Evolutionary conservation across 1,140 invertebrate species (phyloP).

Genomic region (Planococcus citri): DNA sequence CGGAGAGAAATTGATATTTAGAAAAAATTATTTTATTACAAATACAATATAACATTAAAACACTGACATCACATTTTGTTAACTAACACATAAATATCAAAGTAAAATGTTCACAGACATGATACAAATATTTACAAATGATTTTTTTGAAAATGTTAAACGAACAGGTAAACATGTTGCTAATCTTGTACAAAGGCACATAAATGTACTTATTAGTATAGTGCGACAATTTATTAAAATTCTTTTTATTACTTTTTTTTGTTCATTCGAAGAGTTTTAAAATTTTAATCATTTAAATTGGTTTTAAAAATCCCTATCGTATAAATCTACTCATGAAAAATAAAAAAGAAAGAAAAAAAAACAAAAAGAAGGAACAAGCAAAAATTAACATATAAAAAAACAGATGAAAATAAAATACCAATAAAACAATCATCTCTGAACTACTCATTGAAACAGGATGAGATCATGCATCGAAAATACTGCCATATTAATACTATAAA

Average conservation of each 20-base stretch:
- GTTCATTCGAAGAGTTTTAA: neutral
- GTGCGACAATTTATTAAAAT: neutral
- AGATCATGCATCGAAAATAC: neutral
- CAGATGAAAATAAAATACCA: neutral
- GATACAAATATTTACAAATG: conserved; percentile 15
- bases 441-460: neutral
- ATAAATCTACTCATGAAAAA: neutral
- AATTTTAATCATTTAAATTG: neutral
- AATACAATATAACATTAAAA: conserved; percentile 15
- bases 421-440: neutral
- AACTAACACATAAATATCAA: conserved; percentile 19
- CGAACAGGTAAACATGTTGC: conserved; percentile 9
- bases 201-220: conserved; percentile 13
- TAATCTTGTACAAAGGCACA: conserved; percentile 14
- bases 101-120: conserved; percentile 10
- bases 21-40: neutral
- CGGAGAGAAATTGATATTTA: no score
- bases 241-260: neutral
- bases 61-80: conserved; percentile 20
- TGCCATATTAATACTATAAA: neutral
- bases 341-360: neutral
- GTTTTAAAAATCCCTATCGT: neutral
- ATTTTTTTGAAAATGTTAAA: conserved; percentile 8
- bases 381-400: neutral
- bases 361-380: neutral